These are phyloP conservation scores for Gallinago solitaria DNA, from an alignment of 2,797 vertebrate genomes.

Conservation along the genomic window DNA sequence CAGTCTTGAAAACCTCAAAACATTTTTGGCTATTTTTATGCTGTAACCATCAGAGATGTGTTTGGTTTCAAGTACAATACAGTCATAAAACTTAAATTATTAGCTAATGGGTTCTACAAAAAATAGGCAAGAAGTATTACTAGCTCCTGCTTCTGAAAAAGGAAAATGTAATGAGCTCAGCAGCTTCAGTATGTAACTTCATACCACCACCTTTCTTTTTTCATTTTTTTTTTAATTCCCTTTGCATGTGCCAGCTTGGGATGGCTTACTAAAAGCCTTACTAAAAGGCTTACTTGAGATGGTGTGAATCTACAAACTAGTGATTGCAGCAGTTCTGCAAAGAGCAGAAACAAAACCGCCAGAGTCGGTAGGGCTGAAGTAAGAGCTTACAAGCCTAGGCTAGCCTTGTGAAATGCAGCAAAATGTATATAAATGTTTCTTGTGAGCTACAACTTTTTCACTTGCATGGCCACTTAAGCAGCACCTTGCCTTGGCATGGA, in stretches of 20 bases:
- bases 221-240: neutral
- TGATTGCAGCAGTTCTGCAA: neutral
- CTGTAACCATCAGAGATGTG: accelerated
- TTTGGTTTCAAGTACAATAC: neutral
- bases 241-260: neutral
- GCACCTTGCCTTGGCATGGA: neutral
- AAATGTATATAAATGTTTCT: neutral
- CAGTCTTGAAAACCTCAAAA: neutral
- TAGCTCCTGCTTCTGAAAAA: neutral
- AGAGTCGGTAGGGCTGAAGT: neutral
- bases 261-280: neutral
- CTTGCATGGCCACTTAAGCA: neutral
- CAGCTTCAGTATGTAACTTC: neutral
- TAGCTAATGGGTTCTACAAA: neutral
- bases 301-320: neutral
- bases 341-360: neutral
- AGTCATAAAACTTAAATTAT: neutral
- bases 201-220: no score
- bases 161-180: neutral
- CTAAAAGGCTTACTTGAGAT: no score
- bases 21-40: neutral
- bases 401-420: neutral
- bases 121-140: neutral
- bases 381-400: neutral
- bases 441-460: neutral